Percentiles rank a stretch among this genome's conserved stretches.
These are phyloP conservation scores for Drosophila arizonae DNA, from an alignment of 1,140 invertebrate species.

Conservation along the genomic window DNA sequence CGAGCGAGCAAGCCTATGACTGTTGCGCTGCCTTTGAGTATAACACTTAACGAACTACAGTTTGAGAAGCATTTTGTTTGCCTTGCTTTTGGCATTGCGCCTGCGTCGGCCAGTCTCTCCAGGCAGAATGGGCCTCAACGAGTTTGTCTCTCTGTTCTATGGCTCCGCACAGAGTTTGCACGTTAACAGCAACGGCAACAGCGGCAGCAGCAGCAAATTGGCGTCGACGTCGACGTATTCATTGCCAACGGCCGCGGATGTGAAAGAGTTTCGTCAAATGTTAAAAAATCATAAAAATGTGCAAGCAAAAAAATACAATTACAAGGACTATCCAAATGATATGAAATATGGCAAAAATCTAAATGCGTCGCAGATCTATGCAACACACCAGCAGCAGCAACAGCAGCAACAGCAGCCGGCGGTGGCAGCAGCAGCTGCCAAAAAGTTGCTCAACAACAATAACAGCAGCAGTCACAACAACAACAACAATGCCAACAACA, in stretches of 20 bases:
- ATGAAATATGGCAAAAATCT: conserved; percentile 70
- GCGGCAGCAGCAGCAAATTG: conserved; percentile 34
- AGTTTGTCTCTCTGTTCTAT: conserved; percentile 79
- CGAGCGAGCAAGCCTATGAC: neutral
- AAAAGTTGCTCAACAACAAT: conserved; percentile 55
- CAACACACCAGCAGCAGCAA: neutral
- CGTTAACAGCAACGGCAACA: conserved; percentile 9
- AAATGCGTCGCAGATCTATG: conserved; percentile 32
- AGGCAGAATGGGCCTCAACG: conserved; percentile 73
- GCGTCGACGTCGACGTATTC: conserved; percentile 67
- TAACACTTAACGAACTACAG: conserved; percentile 52
- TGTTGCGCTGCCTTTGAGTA: conserved; percentile 23
- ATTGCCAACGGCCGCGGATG: conserved; percentile 67
- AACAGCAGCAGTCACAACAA: conserved; percentile 49
- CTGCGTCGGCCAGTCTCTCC: conserved; percentile 27
- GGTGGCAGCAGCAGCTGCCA: conserved; percentile 10
- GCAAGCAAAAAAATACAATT: conserved; percentile 69
- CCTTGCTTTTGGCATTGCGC: conserved; percentile 38
- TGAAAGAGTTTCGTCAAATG: conserved; percentile 75
- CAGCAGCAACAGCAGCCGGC: too few species aligned
- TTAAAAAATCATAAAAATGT: conserved; percentile 82
- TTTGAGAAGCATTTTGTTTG: conserved; percentile 45
- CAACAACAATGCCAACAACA: conserved; percentile 13
- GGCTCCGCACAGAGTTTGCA: conserved; percentile 79
- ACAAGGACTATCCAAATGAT: conserved; percentile 71